Conservation (phyloP, 2,888 invertebrate species). For the Nemapogon koenigi region DNA sequence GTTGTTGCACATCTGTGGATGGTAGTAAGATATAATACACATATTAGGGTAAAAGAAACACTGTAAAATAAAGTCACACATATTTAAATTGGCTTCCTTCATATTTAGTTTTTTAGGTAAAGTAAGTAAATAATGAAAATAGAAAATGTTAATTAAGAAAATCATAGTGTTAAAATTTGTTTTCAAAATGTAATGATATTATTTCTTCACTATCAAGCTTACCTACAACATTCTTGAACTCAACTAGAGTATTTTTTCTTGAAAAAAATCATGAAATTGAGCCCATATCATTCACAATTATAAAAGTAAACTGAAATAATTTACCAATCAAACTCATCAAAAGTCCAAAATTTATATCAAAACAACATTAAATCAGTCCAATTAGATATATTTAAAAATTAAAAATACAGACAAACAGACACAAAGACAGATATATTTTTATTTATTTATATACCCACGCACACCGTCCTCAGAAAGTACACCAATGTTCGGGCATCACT, state of each 20-base stretch:
- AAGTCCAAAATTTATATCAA: neutral
- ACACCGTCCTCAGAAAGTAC: constrained; percentile 13
- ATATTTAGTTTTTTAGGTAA: neutral
- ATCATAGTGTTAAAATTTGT: too few relatives aligned
- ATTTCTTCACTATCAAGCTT: too few relatives aligned
- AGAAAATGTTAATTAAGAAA: neutral
- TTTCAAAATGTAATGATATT: too few relatives aligned
- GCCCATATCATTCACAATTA: neutral
- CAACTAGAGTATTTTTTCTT: constrained; percentile 10
- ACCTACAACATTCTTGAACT: constrained; percentile 1
- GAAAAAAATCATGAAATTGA: constrained; percentile 11
- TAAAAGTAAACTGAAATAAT: neutral
- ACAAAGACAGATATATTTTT: constrained; percentile 1
- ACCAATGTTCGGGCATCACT: constrained; percentile 42
- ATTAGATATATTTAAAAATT: neutral
- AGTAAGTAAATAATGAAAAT: neutral
- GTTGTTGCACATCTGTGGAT: too few relatives aligned
- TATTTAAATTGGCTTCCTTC: neutral
- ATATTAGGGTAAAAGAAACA: neutral
- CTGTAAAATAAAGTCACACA: neutral
- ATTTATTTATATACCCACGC: constrained; percentile 1
- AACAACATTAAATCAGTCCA: neutral
- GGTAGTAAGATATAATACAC: too few relatives aligned
- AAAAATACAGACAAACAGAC: neutral
- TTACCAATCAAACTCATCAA: too few relatives aligned